Conservation (phyloP, 1,140 invertebrate species). For the Megathymus violae region DNA sequence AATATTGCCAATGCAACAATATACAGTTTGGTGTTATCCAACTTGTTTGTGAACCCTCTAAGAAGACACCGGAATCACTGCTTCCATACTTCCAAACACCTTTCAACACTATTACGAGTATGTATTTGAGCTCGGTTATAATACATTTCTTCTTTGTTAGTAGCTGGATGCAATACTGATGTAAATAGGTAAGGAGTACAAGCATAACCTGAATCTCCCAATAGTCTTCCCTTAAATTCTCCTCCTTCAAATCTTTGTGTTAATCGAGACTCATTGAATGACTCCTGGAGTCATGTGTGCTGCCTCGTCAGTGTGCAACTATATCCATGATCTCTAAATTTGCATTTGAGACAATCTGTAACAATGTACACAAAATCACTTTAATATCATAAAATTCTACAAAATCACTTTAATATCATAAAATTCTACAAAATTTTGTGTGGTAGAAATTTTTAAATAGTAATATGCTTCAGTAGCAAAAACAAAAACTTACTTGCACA, state of each 20-base stretch:
- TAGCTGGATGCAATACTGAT: conserved; percentile 21
- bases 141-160: conserved; percentile 26
- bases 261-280: conserved; percentile 34
- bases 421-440: neutral
- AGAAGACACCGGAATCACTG: conserved; percentile 8
- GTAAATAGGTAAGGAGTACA: conserved; percentile 34
- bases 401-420: no score
- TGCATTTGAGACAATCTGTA: conserved; percentile 20
- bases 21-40: conserved; percentile 20
- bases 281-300: conserved; percentile 34
- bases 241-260: conserved; percentile 30
- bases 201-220: conserved; percentile 34
- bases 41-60: conserved; percentile 9
- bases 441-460: neutral
- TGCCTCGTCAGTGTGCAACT: conserved; percentile 34
- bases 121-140: conserved; percentile 33
- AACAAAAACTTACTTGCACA: conserved; percentile 20
- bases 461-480: neutral
- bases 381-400: no score
- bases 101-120: conserved; percentile 32
- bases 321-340: conserved; percentile 31
- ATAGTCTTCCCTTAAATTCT: conserved; percentile 32
- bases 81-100: conserved; percentile 39
- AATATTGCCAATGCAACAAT: conserved; percentile 37
- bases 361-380: conserved; percentile 3